phyloP scores from a whole-genome alignment of 2,888 invertebrate genomes.

The Pandemis cinnamomeana region DNA sequence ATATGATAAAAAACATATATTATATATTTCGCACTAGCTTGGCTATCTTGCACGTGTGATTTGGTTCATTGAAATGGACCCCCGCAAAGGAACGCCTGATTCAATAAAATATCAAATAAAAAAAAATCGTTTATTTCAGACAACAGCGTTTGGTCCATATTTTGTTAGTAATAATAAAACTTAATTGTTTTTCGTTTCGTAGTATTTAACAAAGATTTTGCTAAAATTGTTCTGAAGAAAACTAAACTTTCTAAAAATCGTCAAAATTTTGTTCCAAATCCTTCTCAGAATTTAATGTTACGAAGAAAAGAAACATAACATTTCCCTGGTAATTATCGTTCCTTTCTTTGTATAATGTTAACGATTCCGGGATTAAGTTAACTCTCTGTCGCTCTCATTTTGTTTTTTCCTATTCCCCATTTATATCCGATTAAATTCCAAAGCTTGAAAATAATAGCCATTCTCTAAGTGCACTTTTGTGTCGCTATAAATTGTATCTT shows the following conservation, averaged over 20 bases:
- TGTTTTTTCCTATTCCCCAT: constrained; percentile 5
- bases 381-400: neutral
- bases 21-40: too few species aligned
- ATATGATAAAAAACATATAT: too few species aligned
- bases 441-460: constrained; percentile 3
- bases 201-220: too few species aligned
- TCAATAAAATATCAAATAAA: too few species aligned
- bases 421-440: constrained; percentile 3
- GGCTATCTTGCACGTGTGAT: too few species aligned
- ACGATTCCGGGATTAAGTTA: constrained; percentile 5
- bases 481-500: constrained; percentile 5
- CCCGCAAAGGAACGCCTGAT: too few species aligned
- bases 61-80: too few species aligned
- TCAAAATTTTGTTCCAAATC: neutral
- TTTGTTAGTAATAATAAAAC: too few species aligned
- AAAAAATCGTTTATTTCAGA: too few species aligned
- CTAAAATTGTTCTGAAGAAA: too few species aligned
- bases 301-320: neutral
- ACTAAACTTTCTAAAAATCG: neutral
- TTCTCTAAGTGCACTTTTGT: constrained; percentile 10
- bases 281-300: neutral
- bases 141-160: too few species aligned
- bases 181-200: too few species aligned
- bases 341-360: constrained; percentile 1
- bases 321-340: constrained; percentile 2